These are phyloP conservation scores for Agrochola lota DNA, from an alignment of 2,888 invertebrate genomes.

Conservation along the genomic window DNA sequence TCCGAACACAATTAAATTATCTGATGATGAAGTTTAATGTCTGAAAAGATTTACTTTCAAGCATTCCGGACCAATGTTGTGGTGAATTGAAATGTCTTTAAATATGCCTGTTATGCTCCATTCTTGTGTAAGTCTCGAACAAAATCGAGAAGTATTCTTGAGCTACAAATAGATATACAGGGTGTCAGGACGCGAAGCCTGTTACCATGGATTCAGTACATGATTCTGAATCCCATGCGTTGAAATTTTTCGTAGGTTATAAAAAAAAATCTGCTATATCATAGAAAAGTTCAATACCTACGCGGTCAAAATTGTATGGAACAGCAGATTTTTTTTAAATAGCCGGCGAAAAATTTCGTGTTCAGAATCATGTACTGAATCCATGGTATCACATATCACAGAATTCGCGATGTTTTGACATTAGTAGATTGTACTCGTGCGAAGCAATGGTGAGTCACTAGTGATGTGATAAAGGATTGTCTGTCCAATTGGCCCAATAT, in stretches of 20 bases:
- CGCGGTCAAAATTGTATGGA: too few species aligned
- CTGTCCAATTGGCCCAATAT: not conserved
- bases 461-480: not conserved
- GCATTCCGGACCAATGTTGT: constrained; percentile 27
- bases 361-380: too few species aligned
- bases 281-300: too few species aligned
- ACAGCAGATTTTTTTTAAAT: too few species aligned
- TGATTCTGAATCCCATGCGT: too few species aligned
- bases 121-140: not conserved
- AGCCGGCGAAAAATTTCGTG: too few species aligned
- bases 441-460: not conserved
- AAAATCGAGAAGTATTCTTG: too few species aligned
- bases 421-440: not conserved
- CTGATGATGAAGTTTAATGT: constrained; percentile 51
- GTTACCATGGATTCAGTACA: too few species aligned
- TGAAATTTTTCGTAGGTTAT: too few species aligned
- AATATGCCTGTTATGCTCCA: not conserved
- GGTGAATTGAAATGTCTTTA: constrained; percentile 37
- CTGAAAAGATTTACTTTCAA: constrained; percentile 42
- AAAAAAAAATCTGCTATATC: too few species aligned
- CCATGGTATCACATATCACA: too few species aligned
- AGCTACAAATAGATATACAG: not conserved
- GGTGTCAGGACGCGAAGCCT: too few species aligned
- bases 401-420: not conserved
- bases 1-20: constrained; percentile 43